Base-by-base conservation (phyloP, 2,888 invertebrate genomes). In the Oscheius sp. region DNA sequence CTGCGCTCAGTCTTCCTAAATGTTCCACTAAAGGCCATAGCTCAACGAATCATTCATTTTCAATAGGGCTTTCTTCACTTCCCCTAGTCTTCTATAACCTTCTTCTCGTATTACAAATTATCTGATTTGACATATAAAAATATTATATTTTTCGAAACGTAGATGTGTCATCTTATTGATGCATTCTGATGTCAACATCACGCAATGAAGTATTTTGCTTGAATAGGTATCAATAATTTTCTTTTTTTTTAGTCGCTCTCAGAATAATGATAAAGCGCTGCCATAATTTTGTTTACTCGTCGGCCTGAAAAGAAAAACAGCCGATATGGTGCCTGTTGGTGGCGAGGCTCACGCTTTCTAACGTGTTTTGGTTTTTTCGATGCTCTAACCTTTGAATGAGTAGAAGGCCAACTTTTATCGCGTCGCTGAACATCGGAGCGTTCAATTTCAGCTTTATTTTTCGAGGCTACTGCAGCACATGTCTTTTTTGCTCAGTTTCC, bases 1-100 rank as follows among this genome's bases (percentile, higher is more conserved):
- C 54, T 54, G 54, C 54, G 54, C 54, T 36, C 54, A 50, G 50
- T 54, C 14, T 32, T 20, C 32, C 20, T 32, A 54, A 36, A 54
- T 32, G 54, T 54, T 54, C 54, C 50, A n/a, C 50, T 24, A 22
- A 28, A 50, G 50, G 50, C 28, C 50, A 26, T 28, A 41, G n/a
- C 41, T 41, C 20, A 17, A 17, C 41, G 4, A 36, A 4, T 41
- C 41, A 17, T 9, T 6, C 20, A 41, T 41, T n/a, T n/a, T 17
- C n/a, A 1, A 8, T 12, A 12, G 9, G 36, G 36, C 36, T 12
- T 12, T 17, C 22, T 3, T 24, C 24, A 5, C 24, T 47, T n/a
- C 20, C 45, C 12, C 24, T 24, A 17, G 12, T 47, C 2, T 47
- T 24, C 12, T 47, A n/a, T n/a, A n/a, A n/a, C n/a, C n/a, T n/a